Percentiles rank a stretch among this genome's conserved stretches.
Conservation (phyloP, 2,113 vertebrate species). For the Piprites chloris region DNA sequence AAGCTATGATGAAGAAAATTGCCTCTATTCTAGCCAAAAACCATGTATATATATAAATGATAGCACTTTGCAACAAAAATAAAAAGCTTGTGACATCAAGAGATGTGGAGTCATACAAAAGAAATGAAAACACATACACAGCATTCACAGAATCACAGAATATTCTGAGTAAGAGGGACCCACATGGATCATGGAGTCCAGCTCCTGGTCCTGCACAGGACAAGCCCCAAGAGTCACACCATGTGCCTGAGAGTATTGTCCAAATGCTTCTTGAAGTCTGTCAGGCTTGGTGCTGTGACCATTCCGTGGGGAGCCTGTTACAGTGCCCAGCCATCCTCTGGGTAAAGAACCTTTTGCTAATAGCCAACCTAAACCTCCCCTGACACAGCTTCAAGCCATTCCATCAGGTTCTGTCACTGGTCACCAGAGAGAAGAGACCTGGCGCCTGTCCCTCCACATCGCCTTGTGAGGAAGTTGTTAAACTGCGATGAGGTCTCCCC, state of each 20-base stretch:
- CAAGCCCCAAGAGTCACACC: not conserved
- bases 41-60: not conserved
- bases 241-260: not conserved
- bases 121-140: not conserved
- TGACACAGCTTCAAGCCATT: not conserved
- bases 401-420: fast-evolving
- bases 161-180: not conserved
- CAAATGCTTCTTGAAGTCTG: not conserved
- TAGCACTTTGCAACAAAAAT: not conserved
- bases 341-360: not conserved
- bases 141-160: not conserved
- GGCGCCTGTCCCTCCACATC: not conserved
- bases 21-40: not conserved
- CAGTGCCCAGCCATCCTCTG: not conserved
- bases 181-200: not conserved
- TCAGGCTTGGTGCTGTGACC: not conserved
- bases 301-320: not conserved
- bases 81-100: not conserved
- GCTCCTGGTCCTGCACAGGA: not conserved
- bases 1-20: not conserved
- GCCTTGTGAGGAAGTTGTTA: not conserved
- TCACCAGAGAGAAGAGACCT: not conserved
- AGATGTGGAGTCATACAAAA: not conserved
- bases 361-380: not conserved
- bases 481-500: not conserved